Conservation (phyloP, 1,140 invertebrate species). For the Scaptomyza pallida region DNA sequence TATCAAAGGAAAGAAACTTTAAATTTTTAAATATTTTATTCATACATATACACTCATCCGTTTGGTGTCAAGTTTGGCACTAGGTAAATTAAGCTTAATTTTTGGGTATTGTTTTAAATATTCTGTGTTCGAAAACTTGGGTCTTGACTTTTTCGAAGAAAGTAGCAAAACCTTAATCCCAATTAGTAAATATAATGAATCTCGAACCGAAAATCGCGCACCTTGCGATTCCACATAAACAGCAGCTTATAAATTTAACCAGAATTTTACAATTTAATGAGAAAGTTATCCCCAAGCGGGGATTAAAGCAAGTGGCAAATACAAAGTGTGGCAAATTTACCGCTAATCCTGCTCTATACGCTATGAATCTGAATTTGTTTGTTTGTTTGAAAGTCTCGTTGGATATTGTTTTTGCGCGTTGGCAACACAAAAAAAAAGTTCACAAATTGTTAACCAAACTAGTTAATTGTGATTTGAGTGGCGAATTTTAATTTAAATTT, state of each 20-base stretch:
- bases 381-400: background rate
- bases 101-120: background rate
- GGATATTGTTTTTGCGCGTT: background rate
- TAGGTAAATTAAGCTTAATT: background rate
- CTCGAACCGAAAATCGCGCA: background rate
- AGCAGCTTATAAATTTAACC: slow-evolving; percentile 14
- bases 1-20: background rate
- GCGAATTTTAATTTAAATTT: slow-evolving; percentile 62
- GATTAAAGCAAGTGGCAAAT: slow-evolving; percentile 5
- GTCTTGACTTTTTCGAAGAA: background rate
- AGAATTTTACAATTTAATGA: slow-evolving; percentile 27
- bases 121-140: background rate
- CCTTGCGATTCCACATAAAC: background rate
- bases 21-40: background rate
- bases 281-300: slow-evolving; percentile 14
- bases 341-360: slow-evolving; percentile 30
- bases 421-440: slow-evolving; percentile 11
- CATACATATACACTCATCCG: background rate
- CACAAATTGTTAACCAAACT: slow-evolving; percentile 50
- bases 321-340: slow-evolving; percentile 23
- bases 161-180: background rate
- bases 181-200: slow-evolving; percentile 20
- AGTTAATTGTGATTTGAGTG: slow-evolving; percentile 68
- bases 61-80: background rate
- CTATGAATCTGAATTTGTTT: background rate